These are phyloP conservation scores for Misgurnus mizolepis DNA, from an alignment of 2,113 vertebrate species.

Conservation along the genomic window DNA sequence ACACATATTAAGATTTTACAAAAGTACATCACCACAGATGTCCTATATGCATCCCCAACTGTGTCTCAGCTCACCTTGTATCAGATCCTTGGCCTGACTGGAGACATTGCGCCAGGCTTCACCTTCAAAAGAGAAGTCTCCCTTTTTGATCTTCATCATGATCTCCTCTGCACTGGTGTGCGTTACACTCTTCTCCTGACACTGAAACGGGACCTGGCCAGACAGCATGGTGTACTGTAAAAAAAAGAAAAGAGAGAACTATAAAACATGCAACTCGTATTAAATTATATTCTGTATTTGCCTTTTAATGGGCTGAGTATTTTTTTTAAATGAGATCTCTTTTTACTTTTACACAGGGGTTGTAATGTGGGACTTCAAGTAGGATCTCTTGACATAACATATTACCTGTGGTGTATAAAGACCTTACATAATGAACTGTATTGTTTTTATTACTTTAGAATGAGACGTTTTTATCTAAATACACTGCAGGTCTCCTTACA, in stretches of 20 bases:
- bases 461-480: no score
- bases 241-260: slow-evolving; percentile 42
- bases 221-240: slow-evolving; percentile 96
- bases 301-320: no score
- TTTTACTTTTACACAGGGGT: no score
- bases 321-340: no score
- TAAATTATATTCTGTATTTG: no score
- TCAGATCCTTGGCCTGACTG: slow-evolving; percentile 94
- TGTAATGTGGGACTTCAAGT: no score
- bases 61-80: slow-evolving; percentile 81
- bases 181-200: slow-evolving; percentile 86
- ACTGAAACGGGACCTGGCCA: slow-evolving; percentile 96
- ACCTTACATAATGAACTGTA: no score
- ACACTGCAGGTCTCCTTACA: no score
- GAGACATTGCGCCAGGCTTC: slow-evolving; percentile 97
- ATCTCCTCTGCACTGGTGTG: slow-evolving; percentile 94
- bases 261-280: background rate
- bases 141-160: slow-evolving; percentile 98
- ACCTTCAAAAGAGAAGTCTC: slow-evolving; percentile 96
- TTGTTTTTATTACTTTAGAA: no score
- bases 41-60: background rate
- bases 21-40: background rate
- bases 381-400: no score
- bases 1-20: background rate
- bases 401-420: no score